These are phyloP conservation scores for Gallinago jamesoni DNA, from an alignment of 2,113 vertebrate genomes.

Conservation along the genomic window DNA sequence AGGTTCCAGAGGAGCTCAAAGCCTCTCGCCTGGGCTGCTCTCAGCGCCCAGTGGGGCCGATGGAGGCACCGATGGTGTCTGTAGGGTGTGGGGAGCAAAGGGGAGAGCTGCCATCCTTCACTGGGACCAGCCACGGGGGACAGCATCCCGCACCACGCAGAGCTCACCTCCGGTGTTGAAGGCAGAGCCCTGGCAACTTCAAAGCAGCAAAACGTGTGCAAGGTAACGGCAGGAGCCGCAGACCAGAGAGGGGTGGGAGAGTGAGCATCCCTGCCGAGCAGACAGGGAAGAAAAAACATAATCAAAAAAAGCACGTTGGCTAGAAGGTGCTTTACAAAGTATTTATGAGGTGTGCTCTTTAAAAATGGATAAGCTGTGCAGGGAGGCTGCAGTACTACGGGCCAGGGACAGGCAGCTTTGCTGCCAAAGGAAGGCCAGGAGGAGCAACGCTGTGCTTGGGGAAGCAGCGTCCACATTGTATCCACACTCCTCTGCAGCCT, in stretches of 20 bases:
- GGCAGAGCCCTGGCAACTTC: neutral
- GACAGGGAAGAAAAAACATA: neutral
- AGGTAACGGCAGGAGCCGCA: neutral
- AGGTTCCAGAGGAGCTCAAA: neutral
- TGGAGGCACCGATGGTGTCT: neutral
- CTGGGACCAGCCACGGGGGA: rapidly evolving
- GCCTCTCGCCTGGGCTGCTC: neutral
- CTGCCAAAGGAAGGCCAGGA: neutral
- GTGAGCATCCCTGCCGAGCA: neutral
- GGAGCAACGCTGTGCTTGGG: rapidly evolving
- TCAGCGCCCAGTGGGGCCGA: rapidly evolving
- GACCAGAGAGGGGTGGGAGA: neutral
- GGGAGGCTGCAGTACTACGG: neutral
- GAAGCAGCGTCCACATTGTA: rapidly evolving
- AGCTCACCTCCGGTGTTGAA: neutral
- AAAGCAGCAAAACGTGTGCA: neutral
- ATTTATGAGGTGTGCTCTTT: slow-evolving; percentile 56
- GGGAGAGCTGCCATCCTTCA: neutral
- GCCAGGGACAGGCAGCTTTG: neutral
- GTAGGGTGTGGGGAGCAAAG: rapidly evolving
- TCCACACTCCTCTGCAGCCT: neutral
- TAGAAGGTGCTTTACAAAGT: slow-evolving; percentile 60
- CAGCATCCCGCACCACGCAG: rapidly evolving
- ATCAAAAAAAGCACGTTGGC: slow-evolving; percentile 18
- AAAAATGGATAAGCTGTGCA: slow-evolving; percentile 59